phyloP scores from a whole-genome alignment of 2,888 invertebrate genomes.

The Tethea ocularis region DNA sequence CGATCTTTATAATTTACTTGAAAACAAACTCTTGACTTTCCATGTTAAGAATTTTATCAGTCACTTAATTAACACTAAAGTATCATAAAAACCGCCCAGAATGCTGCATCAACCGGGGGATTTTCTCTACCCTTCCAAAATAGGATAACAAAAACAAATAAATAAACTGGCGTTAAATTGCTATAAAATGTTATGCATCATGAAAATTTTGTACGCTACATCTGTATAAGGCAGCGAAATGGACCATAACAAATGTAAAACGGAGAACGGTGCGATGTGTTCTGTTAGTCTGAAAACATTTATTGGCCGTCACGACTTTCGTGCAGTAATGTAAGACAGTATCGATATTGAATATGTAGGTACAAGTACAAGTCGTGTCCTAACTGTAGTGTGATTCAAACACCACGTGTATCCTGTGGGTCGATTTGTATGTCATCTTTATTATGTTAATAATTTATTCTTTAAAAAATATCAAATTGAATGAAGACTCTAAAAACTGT shows the following conservation, averaged over 20 bases:
- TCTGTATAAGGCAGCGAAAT: slow-evolving; percentile 38
- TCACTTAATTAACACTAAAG: too few relatives aligned
- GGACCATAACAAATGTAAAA: slow-evolving; percentile 41
- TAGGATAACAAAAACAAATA: background rate
- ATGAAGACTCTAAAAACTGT: background rate
- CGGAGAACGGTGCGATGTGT: slow-evolving; percentile 23
- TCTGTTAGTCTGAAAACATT: slow-evolving; percentile 49
- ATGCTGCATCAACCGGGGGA: background rate
- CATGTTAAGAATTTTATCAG: background rate
- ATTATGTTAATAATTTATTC: slow-evolving; percentile 13
- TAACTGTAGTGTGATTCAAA: slow-evolving; percentile 13
- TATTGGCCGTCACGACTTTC: slow-evolving; percentile 68
- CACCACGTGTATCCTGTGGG: slow-evolving; percentile 13
- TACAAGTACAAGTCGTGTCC: slow-evolving; percentile 9
- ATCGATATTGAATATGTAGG: slow-evolving; percentile 34
- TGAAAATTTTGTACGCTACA: background rate
- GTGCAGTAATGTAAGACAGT: slow-evolving; percentile 51
- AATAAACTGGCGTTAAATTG: background rate
- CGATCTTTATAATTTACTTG: background rate
- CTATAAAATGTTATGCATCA: background rate
- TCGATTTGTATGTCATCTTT: slow-evolving; percentile 1
- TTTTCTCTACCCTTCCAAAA: background rate
- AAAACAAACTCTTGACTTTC: background rate
- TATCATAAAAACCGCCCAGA: background rate
- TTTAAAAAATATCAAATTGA: background rate